Base-by-base conservation (phyloP, 2,113 vertebrate genomes). In the Accipiter cooperii region DNA sequence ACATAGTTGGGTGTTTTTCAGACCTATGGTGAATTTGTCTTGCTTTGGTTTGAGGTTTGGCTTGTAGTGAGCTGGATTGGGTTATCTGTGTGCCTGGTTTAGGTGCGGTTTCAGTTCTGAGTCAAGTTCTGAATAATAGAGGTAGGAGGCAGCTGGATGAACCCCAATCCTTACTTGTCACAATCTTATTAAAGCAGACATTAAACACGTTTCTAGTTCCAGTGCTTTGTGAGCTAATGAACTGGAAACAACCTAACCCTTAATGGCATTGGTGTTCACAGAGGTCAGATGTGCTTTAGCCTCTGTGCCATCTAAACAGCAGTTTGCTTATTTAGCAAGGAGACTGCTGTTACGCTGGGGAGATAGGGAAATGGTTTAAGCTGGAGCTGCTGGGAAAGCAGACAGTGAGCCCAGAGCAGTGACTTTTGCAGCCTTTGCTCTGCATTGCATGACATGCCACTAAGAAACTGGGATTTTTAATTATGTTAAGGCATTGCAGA, bases 141-240 rank as follows among this genome's bases (percentile, higher is more conserved):
- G 66, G 89, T 55, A 38, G 95, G 86, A 96, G 88, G 77, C 84
- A 91, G 75, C 87, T 90, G 90, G 71, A 81, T 77, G 55, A 83
- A 55, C 90, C 76, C 54, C 6, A 76, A 68, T 66, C 64, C 68
- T 68, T 92, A 21, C 46, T 63, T 80, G 75, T 82, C 70, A 13
- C 44, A 58, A 69, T 52, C 49, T 71, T 33, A 47, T 10, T 73
- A 83, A 91, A 91, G 81, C 47, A 73, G 34, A 25, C 31, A 6
- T 69, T 89, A 69, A 92, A 40, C 34, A 17, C 24, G 12, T 52
- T 73, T 54, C 76, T 49, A 82, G 65, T 69, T 64, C 73, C 58
- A 66, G 47, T 2, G 3, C 28, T 76, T 60, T 22, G 2, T 57
- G 60, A 76, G 65, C 69, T 92, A 71, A 91, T n/a, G 87, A 92